Evolutionary conservation across 2,113 vertebrate genomes (phyloP).

Genomic region (Cercopithecus mona): DNA sequence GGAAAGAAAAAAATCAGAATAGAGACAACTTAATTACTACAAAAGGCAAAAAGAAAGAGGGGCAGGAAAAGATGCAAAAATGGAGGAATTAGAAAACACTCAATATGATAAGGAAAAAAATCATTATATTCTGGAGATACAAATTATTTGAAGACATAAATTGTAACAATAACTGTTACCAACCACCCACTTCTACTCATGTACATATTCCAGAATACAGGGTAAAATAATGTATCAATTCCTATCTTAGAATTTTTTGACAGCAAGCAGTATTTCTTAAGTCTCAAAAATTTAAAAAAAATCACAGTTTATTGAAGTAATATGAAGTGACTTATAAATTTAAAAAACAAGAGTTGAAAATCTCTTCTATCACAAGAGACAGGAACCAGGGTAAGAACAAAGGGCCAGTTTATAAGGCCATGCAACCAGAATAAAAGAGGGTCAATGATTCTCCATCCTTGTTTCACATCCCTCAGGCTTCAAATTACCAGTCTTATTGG

Average conservation of each 20-base stretch:
- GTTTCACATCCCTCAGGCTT: not conserved
- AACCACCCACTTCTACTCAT: not conserved
- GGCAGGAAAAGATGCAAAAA: not conserved
- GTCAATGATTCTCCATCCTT: not conserved
- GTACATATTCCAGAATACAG: not conserved
- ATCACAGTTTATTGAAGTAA: not conserved
- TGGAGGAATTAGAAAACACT: not conserved
- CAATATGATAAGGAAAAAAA: not conserved
- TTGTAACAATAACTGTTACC: not conserved
- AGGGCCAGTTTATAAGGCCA: not conserved
- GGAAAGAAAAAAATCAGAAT: not conserved
- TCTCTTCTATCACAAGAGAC: not conserved
- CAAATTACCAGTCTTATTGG: not conserved
- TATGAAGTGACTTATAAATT: not conserved
- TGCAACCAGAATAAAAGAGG: not conserved
- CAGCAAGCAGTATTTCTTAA: not conserved
- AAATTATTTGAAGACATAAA: not conserved
- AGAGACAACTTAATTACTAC: not conserved
- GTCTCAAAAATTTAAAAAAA: not conserved
- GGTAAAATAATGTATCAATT: not conserved
- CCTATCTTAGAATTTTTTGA: not conserved
- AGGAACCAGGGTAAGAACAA: not conserved
- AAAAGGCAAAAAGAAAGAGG: not conserved
- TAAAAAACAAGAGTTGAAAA: not conserved
- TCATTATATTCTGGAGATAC: not conserved